Percentiles rank a stretch among this genome's conserved stretches.
Evolutionary conservation across 1,140 invertebrate species (phyloP).

Genomic region (Telenomus remus): DNA sequence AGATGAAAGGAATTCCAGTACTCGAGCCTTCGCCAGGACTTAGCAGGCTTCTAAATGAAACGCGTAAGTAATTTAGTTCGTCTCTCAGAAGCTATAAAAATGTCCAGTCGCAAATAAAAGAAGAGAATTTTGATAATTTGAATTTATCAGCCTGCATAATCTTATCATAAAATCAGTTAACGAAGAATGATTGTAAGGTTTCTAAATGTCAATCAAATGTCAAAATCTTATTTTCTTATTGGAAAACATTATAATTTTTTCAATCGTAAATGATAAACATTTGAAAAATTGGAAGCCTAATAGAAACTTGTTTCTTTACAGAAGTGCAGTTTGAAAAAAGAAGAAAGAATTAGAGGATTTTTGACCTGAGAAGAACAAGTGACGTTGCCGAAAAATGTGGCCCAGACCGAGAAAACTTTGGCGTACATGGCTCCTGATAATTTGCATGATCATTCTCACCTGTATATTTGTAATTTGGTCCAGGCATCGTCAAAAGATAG

Average conservation of each 20-base stretch:
- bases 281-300: not conserved
- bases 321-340: not conserved
- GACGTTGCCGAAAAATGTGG: slow-evolving; percentile 59
- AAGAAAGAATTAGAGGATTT: not conserved
- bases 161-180: no score
- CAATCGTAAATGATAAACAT: not conserved
- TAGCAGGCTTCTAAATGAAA: no score
- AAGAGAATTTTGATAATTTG: not conserved
- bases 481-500: slow-evolving; percentile 42
- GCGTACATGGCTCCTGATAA: slow-evolving; percentile 59
- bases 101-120: not conserved
- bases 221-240: no score
- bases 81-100: not conserved
- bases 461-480: slow-evolving; percentile 65
- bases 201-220: not conserved
- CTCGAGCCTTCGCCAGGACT: not conserved
- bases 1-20: slow-evolving; percentile 7
- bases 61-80: no score
- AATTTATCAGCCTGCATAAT: not conserved
- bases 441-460: slow-evolving; percentile 33
- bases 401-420: slow-evolving; percentile 63
- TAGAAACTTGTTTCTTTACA: not conserved
- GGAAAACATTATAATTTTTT: not conserved
- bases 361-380: not conserved
- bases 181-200: not conserved